Base-by-base conservation (phyloP, 2,797 vertebrate species). In the Sebastes nivosus region DNA sequence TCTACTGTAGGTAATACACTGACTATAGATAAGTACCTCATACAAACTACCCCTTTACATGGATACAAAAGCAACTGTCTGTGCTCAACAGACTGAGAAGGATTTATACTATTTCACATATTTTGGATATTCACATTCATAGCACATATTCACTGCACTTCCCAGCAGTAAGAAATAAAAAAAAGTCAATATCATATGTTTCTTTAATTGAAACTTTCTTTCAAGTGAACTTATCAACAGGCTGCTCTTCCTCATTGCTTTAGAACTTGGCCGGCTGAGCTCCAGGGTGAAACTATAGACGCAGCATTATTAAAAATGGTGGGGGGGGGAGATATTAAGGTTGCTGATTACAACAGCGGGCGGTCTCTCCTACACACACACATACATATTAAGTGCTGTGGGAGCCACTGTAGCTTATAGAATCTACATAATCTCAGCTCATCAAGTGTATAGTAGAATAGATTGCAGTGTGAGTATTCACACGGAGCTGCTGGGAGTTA, bases 281-380 rank as follows among this genome's bases (percentile, higher is more conserved):
- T 72, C 78, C 76, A 76, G 75, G 80, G 78, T 52, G 38, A 82
- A 81, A 82, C 82, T 86, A 79, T 77, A 80, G 77, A 82, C 3
- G 18, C 14, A 79, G 58, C 20, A 5, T 85, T 87, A 87, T 92
- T 87, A 85, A 86, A 89, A 80, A 82, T 25, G 70, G 75, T 46
- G 67, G 14, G 52, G 54, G 52, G 54, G 65, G 30, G 3, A 0
- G 76, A 57, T 80, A 84, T 86, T 89, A 87, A 84, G n/a, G 65
- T 7, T 50, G 82, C 83, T 91, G 83, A 89, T 90, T 90, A 82
- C 77, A 86, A 13, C 88, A 78, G 81, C 67, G 20, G 75, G 81
- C n/a, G 29, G 74, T 58, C 80, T 79, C 34, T 38, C 46, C 5
- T n/a, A 46, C 27, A 70, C 64, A 54, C 54, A 32, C 65, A 67